Conservation (phyloP, 92 coral and sea anemone species). For the Porites evermanni region DNA sequence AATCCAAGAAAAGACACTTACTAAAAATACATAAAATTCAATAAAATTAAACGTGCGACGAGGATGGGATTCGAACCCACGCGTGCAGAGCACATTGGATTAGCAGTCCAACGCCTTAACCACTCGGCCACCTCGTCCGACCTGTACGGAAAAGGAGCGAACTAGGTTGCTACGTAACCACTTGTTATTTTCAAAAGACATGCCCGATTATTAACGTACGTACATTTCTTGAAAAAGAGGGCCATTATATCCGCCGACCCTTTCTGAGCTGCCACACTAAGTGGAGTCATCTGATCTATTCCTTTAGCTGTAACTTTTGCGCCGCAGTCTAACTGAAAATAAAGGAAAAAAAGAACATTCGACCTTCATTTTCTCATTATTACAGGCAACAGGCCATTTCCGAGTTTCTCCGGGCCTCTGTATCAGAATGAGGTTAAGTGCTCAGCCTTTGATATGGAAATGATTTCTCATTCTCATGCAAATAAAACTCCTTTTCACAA, state of each 20-base stretch:
- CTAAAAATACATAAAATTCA: too few relatives aligned
- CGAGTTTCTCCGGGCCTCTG: too few relatives aligned
- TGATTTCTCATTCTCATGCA: too few relatives aligned
- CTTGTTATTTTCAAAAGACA: background rate
- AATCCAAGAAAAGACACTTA: too few relatives aligned
- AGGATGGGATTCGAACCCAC: conserved; percentile 99
- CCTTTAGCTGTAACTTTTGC: conserved; percentile 76
- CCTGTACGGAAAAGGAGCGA: background rate
- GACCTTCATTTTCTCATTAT: too few relatives aligned
- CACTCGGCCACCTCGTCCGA: conserved; percentile 99
- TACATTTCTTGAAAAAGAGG: conserved; percentile 81
- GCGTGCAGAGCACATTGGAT: conserved; percentile 99
- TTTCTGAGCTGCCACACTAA: conserved; percentile 78
- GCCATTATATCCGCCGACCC: conserved; percentile 81
- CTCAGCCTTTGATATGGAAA: too few relatives aligned
- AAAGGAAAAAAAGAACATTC: background rate
- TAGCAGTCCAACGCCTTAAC: conserved; percentile 99
- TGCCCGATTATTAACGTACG: background rate
- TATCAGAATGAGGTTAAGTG: too few relatives aligned
- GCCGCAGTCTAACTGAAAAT: conserved; percentile 74
- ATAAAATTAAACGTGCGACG: conserved; percentile 55
- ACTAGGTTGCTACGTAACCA: too few relatives aligned
- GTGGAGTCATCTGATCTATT: conserved; percentile 84
- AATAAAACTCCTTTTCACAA: too few relatives aligned
- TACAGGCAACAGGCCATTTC: too few relatives aligned